Percentiles rank a stretch among this genome's conserved stretches.
Evolutionary conservation across 2,113 vertebrate species (phyloP).

Genomic region (Calidris pugnax): DNA sequence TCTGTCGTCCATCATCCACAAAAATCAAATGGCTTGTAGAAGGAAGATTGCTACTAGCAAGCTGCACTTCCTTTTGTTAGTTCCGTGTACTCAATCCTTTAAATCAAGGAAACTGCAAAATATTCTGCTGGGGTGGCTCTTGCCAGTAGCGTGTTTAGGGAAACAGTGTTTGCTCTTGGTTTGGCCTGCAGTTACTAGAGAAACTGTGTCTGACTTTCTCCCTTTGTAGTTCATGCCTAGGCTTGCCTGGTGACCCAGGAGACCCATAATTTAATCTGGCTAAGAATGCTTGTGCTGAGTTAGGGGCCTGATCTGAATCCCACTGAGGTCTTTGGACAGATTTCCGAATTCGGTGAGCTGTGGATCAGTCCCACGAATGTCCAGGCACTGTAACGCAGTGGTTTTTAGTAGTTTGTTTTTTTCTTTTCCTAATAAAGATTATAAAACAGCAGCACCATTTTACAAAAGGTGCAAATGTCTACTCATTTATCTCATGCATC

Average conservation of each 20-base stretch:
- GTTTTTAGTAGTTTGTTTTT: accelerated
- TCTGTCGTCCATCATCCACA: background rate
- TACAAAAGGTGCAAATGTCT: background rate
- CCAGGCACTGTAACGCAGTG: background rate
- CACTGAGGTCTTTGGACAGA: background rate
- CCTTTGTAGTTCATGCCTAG: constrained; percentile 72
- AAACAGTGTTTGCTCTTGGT: constrained; percentile 41
- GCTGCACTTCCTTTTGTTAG: background rate
- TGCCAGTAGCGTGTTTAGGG: background rate
- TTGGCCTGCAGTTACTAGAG: constrained; percentile 81
- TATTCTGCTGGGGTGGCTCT: background rate
- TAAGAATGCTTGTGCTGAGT: constrained; percentile 68
- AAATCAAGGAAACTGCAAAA: background rate
- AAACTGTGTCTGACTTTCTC: constrained; percentile 66
- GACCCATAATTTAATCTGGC: constrained; percentile 74
- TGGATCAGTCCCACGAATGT: background rate
- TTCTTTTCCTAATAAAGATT: background rate
- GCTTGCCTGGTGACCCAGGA: constrained; percentile 78
- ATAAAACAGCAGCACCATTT: background rate
- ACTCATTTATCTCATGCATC: background rate
- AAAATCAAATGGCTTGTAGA: background rate
- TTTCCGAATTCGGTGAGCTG: background rate
- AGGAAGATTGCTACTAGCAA: background rate
- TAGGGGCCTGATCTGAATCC: constrained; percentile 1
- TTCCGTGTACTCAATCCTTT: background rate